phyloP scores from a whole-genome alignment of 2,888 invertebrate species.

The Synanthedon vespiformis region DNA sequence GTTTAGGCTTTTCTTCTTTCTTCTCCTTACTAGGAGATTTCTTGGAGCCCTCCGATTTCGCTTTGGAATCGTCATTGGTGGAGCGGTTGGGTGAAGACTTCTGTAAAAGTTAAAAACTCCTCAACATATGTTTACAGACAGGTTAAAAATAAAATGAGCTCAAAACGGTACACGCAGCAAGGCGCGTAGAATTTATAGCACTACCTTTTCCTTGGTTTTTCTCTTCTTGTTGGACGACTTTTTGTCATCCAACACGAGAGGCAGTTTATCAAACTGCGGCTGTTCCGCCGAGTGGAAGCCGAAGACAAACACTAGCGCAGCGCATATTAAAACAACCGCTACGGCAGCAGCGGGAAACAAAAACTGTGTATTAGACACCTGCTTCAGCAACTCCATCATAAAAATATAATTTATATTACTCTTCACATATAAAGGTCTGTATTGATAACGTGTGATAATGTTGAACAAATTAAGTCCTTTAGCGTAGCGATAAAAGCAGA shows the following conservation, averaged over 20 bases:
- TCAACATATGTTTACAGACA: conserved; percentile 46
- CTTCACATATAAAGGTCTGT: conserved; percentile 51
- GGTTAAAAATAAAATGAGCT: conserved; percentile 67
- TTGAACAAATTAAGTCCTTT: conserved; percentile 59
- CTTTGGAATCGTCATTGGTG: conserved; percentile 67
- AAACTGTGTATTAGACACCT: conserved; percentile 70
- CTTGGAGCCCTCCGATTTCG: conserved; percentile 70
- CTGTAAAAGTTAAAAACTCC: conserved; percentile 31
- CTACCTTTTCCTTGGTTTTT: conserved; percentile 80
- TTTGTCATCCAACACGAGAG: conserved; percentile 73
- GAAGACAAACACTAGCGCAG: conserved; percentile 80
- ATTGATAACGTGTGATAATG: conserved; percentile 60
- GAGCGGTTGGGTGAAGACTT: conserved; percentile 75
- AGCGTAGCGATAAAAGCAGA: conserved; percentile 61
- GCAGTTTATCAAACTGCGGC: conserved; percentile 82
- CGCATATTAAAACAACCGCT: conserved; percentile 77
- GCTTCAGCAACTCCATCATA: conserved; percentile 72
- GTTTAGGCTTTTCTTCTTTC: conserved; percentile 65
- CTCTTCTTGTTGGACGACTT: conserved; percentile 77
- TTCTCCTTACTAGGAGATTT: conserved; percentile 69
- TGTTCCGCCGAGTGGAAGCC: conserved; percentile 84
- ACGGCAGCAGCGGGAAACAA: conserved; percentile 69
- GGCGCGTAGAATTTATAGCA: conserved; percentile 27
- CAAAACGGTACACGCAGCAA: conserved; percentile 22
- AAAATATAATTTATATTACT: conserved; percentile 31